phyloP scores from a whole-genome alignment of 2,888 invertebrate species.

The Temnothorax unifasciatus region DNA sequence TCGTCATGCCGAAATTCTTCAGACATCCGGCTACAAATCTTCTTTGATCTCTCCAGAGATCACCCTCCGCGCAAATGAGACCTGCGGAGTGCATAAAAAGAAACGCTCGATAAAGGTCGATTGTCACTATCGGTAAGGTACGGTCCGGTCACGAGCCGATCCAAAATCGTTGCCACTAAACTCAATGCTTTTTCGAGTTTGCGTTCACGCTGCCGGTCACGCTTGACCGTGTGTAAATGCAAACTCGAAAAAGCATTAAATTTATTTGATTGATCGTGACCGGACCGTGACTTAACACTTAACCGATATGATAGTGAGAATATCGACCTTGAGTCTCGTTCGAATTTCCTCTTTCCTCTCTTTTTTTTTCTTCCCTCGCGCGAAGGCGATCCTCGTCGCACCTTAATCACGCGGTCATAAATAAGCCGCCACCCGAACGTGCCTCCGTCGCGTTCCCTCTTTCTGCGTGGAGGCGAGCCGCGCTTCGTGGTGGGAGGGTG shows the following conservation, averaged over 20 bases:
- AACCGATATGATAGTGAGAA: too few species aligned
- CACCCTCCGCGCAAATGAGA: constrained; percentile 93
- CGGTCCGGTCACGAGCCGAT: too few species aligned
- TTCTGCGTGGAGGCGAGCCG: constrained; percentile 43
- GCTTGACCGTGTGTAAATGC: too few species aligned
- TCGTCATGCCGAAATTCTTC: constrained; percentile 91
- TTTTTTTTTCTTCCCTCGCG: neutral
- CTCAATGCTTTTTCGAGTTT: too few species aligned
- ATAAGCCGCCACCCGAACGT: constrained; percentile 36
- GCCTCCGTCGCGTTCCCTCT: constrained; percentile 27
- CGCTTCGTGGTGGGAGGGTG: constrained; percentile 66
- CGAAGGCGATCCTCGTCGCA: constrained; percentile 43
- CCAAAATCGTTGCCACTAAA: too few species aligned
- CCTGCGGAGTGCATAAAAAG: constrained; percentile 87
- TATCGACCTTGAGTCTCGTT: neutral
- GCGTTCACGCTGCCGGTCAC: too few species aligned
- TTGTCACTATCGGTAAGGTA: too few species aligned
- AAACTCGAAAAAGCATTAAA: too few species aligned
- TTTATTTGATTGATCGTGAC: too few species aligned
- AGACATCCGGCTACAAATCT: constrained; percentile 91
- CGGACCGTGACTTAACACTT: too few species aligned
- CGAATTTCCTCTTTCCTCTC: neutral
- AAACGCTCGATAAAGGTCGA: neutral
- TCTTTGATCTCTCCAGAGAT: constrained; percentile 94
- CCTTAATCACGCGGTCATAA: constrained; percentile 43